Percentiles rank a stretch among this genome's conserved stretches.
Conservation (phyloP, 2,888 invertebrate genomes). For the Bedellia somnulentella region DNA sequence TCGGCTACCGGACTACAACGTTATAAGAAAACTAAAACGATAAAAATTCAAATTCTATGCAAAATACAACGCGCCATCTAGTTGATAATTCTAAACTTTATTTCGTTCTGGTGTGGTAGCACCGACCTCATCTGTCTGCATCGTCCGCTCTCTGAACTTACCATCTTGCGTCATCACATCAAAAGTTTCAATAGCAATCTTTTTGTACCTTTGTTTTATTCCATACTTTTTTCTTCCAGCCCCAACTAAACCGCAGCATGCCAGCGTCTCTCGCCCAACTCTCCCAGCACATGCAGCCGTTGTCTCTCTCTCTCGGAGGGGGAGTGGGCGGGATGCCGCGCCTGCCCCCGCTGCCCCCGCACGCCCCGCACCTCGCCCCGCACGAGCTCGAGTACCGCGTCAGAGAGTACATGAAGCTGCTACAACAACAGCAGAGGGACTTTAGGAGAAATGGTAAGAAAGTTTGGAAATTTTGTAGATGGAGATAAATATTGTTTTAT, state of each 20-base stretch:
- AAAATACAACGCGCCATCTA: too few relatives aligned
- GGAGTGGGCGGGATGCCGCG: constrained; percentile 61
- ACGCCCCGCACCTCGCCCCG: constrained; percentile 62
- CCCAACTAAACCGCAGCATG: constrained; percentile 59
- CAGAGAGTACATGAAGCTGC: constrained; percentile 77
- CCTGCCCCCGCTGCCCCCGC: constrained; percentile 55
- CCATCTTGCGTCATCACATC: too few relatives aligned
- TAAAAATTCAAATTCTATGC: too few relatives aligned
- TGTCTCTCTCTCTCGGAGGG: constrained; percentile 69
- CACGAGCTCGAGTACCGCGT: constrained; percentile 78
- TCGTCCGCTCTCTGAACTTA: too few relatives aligned
- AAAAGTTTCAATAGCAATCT: too few relatives aligned
- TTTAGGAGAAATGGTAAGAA: constrained; percentile 39
- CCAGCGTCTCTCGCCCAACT: constrained; percentile 57
- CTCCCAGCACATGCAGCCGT: constrained; percentile 71
- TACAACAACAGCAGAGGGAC: constrained; percentile 51
- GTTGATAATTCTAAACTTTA: too few relatives aligned
- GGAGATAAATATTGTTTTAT: too few relatives aligned
- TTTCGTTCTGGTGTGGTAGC: too few relatives aligned
- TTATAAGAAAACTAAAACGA: too few relatives aligned
- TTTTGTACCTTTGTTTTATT: too few relatives aligned
- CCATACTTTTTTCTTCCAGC: constrained; percentile 30
- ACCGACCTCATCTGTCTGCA: too few relatives aligned
- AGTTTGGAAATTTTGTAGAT: not conserved
- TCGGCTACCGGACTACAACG: too few relatives aligned